These are phyloP conservation scores for Dasysyrphus albostriatus DNA, from an alignment of 2,888 invertebrate species.

Conservation along the genomic window DNA sequence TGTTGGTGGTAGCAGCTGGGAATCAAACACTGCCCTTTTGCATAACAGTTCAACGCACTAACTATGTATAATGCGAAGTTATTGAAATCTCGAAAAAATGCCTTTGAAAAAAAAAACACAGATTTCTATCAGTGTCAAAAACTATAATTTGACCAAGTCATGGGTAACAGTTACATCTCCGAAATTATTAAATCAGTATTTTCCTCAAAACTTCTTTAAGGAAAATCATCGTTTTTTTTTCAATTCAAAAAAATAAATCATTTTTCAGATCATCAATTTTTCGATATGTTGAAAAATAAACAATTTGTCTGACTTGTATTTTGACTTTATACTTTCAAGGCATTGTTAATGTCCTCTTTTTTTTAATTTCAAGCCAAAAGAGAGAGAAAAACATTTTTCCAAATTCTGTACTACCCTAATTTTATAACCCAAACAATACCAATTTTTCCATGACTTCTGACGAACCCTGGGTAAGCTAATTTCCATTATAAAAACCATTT, in stretches of 20 bases:
- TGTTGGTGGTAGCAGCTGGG: too few species aligned
- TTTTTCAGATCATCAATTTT: background rate
- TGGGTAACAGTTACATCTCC: too few species aligned
- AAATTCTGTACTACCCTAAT: background rate
- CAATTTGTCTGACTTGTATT: conserved; percentile 1
- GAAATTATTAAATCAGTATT: too few species aligned
- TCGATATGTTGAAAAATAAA: background rate
- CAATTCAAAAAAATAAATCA: background rate
- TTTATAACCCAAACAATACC: background rate
- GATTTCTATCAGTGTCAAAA: too few species aligned
- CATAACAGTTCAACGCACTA: too few species aligned
- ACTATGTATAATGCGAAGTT: too few species aligned
- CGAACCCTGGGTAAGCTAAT: conserved; percentile 2
- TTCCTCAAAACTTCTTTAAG: too few species aligned
- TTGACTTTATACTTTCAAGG: background rate
- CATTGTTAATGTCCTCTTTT: background rate
- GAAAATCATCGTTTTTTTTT: background rate
- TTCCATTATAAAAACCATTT: conserved; percentile 28
- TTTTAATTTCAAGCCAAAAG: conserved; percentile 8
- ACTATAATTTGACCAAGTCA: too few species aligned
- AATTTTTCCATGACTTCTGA: conserved; percentile 20
- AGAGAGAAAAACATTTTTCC: background rate
- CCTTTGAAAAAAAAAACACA: too few species aligned
- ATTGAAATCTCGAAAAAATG: too few species aligned
- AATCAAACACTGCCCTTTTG: too few species aligned